Conservation (phyloP, 2,797 vertebrate genomes). For the Diglossa cyanea region DNA sequence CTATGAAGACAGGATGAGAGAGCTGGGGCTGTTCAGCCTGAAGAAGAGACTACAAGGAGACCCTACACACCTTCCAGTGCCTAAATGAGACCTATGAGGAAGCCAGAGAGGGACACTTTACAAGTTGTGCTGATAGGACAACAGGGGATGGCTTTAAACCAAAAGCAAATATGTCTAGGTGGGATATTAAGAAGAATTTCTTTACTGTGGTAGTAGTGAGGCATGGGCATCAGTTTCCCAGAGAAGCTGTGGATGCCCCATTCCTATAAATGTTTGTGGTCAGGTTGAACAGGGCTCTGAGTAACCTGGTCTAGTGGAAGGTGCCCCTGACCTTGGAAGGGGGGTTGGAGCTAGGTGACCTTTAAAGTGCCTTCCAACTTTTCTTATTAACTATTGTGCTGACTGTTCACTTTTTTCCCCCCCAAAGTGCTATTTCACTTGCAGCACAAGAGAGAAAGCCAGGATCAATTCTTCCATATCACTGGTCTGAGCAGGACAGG, state of each 20-base stretch:
- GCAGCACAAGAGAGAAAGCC: not conserved
- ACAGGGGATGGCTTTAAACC: not conserved
- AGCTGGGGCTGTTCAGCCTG: not conserved
- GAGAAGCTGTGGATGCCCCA: not conserved
- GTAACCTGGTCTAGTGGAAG: not conserved
- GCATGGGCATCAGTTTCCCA: not conserved
- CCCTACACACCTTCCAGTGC: not conserved
- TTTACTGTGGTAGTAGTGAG: fast-evolving
- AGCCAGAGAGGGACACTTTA: not conserved
- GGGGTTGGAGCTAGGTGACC: not conserved
- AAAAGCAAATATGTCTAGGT: not conserved
- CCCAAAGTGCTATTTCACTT: not conserved
- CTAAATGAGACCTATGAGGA: not conserved
- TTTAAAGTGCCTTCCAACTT: not conserved
- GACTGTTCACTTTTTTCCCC: fast-evolving
- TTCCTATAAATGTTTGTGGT: not conserved
- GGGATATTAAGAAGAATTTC: not conserved
- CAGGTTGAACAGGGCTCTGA: not conserved
- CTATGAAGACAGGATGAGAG: not conserved
- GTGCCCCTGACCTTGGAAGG: too few species aligned
- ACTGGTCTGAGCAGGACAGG: not conserved
- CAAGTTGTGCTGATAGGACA: not conserved
- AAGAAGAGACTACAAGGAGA: not conserved
- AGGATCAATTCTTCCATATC: not conserved
- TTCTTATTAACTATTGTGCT: not conserved